Percentiles rank a stretch among this genome's conserved stretches.
Evolutionary conservation across 2,113 vertebrate species (phyloP).

Genomic region (Entomyzon cyanotis): DNA sequence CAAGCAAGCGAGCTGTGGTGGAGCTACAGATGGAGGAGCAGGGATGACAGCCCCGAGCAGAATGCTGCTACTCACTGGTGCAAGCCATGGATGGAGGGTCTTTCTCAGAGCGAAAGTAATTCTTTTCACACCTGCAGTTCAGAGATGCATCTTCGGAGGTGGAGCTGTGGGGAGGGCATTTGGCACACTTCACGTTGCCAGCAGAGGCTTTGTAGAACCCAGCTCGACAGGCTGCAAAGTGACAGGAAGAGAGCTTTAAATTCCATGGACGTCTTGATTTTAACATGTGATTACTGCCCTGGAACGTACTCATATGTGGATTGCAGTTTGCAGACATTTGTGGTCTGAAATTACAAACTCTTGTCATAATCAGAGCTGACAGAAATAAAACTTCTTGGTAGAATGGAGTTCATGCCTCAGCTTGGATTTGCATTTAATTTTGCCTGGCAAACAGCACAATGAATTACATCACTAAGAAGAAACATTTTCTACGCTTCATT

Average conservation of each 20-base stretch:
- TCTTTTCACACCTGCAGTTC: slow-evolving; percentile 95
- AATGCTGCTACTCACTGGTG: slow-evolving; percentile 86
- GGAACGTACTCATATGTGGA: neutral
- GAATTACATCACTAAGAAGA: neutral
- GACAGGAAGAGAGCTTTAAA: slow-evolving; percentile 22
- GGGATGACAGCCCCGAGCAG: slow-evolving; percentile 47
- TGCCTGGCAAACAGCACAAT: neutral
- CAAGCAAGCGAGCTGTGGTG: slow-evolving; percentile 64
- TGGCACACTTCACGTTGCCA: slow-evolving; percentile 89
- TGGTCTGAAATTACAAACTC: neutral
- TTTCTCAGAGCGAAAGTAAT: slow-evolving; percentile 94
- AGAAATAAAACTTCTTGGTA: neutral
- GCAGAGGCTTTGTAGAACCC: slow-evolving; percentile 94
- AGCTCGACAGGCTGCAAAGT: slow-evolving; percentile 85
- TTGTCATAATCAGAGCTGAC: neutral
- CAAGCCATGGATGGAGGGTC: slow-evolving; percentile 97
- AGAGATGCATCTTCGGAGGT: slow-evolving; percentile 88
- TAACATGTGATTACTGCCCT: neutral
- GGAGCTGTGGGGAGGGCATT: slow-evolving; percentile 95
- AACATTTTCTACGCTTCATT: neutral
- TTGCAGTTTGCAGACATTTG: neutral
- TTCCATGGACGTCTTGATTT: neutral
- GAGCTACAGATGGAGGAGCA: slow-evolving; percentile 12
- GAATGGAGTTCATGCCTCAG: neutral
- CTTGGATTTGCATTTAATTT: neutral